A percentile compares a stretch with the other conserved stretches of the same genome.
Evolutionary conservation across 2,113 vertebrate genomes (phyloP).

Genomic region (Burhinus oedicnemus): DNA sequence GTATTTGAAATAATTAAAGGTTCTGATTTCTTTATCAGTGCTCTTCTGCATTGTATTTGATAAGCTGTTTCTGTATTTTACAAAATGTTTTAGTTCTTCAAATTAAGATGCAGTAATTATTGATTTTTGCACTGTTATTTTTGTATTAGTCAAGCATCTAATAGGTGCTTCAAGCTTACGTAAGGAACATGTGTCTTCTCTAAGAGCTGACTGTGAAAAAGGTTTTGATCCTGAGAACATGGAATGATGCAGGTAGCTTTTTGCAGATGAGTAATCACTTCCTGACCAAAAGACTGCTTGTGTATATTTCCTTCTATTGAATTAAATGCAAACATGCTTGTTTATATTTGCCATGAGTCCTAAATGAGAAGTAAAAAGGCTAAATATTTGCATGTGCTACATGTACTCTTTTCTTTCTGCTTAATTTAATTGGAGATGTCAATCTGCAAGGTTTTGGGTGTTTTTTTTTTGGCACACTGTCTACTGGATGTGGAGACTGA

Average conservation of each 20-base stretch:
- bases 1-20: neutral
- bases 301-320: neutral
- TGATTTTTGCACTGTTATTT: neutral
- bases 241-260: neutral
- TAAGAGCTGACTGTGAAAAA: neutral
- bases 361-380: neutral
- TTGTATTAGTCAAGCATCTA: neutral
- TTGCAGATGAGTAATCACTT: neutral
- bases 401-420: neutral
- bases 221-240: neutral
- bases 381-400: neutral
- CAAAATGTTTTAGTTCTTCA: neutral
- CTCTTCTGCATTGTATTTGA: neutral
- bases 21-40: neutral
- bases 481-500: neutral
- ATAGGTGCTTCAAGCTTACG: neutral
- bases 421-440: neutral
- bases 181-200: fast-evolving
- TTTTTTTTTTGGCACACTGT: neutral
- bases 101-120: neutral
- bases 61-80: neutral
- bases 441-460: neutral
- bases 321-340: neutral
- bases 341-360: neutral
- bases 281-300: neutral